Evolutionary conservation across 2,113 vertebrate species (phyloP).

Genomic region (Hydrochoerus hydrochaeris): DNA sequence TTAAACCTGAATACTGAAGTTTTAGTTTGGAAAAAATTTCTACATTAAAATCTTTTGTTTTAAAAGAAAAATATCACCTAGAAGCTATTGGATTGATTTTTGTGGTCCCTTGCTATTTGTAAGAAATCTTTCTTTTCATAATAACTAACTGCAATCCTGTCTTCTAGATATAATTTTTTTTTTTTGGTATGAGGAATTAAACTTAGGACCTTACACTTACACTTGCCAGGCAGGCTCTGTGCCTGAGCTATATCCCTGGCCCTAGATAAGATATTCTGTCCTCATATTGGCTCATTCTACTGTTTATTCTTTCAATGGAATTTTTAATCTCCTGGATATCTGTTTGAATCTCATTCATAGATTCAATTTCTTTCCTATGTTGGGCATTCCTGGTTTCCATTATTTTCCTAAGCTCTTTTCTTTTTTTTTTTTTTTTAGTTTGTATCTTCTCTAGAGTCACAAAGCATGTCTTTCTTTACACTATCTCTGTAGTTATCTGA

Average conservation of each 20-base stretch:
- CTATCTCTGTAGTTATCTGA: background rate
- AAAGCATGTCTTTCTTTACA: background rate
- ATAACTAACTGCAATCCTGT: background rate
- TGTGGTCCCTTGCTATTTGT: background rate
- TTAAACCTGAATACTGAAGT: background rate
- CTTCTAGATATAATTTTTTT: background rate
- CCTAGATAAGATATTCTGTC: background rate
- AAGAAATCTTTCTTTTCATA: background rate
- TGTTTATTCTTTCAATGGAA: background rate
- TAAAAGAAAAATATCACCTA: background rate
- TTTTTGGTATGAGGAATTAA: no score
- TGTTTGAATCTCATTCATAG: no score
- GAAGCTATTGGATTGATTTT: background rate
- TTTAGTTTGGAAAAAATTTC: background rate
- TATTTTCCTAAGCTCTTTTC: background rate
- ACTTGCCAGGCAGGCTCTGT: no score
- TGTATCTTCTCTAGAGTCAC: background rate
- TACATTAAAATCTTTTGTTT: background rate
- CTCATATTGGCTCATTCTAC: background rate
- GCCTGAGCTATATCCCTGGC: no score
- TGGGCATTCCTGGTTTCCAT: background rate
- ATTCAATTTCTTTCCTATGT: background rate
- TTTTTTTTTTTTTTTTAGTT: background rate
- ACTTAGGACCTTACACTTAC: no score
- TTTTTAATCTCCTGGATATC: background rate